Evolutionary conservation across 2,113 vertebrate genomes (phyloP).

Genomic region (Perognathus longimembris): DNA sequence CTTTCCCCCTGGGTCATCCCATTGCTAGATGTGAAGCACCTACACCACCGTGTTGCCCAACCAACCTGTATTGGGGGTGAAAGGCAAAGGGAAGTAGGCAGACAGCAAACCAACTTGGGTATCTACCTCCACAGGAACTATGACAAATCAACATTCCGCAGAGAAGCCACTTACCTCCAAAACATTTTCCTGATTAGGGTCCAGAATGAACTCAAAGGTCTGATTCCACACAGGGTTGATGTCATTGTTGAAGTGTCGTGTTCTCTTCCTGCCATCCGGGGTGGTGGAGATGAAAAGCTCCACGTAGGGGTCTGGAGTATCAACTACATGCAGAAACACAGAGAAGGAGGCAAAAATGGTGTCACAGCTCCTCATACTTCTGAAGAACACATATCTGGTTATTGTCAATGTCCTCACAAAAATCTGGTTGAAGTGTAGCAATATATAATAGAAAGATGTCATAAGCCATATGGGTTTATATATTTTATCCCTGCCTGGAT

Average conservation of each 20-base stretch:
- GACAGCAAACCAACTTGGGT: background rate
- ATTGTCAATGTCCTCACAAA: background rate
- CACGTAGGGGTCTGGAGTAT: constrained; percentile 98
- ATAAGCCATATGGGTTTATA: background rate
- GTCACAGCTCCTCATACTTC: background rate
- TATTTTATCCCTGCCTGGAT: background rate
- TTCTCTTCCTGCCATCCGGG: constrained; percentile 95
- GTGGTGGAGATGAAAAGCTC: constrained; percentile 95
- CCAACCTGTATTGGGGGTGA: background rate
- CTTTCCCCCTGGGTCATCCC: background rate
- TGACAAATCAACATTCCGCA: background rate
- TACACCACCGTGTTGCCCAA: background rate
- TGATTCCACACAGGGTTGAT: constrained; percentile 97
- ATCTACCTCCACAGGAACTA: background rate
- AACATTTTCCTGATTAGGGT: constrained; percentile 95
- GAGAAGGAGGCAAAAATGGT: background rate
- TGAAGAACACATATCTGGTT: background rate
- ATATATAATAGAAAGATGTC: background rate
- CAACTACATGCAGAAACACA: constrained; percentile 87
- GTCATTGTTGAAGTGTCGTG: constrained; percentile 94
- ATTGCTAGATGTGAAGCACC: background rate
- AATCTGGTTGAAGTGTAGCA: background rate
- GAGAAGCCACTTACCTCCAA: constrained; percentile 90
- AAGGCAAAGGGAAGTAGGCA: background rate
- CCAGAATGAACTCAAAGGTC: constrained; percentile 95